Base-by-base conservation (phyloP, 2,888 invertebrate genomes). In the Spisula subtruncata region DNA sequence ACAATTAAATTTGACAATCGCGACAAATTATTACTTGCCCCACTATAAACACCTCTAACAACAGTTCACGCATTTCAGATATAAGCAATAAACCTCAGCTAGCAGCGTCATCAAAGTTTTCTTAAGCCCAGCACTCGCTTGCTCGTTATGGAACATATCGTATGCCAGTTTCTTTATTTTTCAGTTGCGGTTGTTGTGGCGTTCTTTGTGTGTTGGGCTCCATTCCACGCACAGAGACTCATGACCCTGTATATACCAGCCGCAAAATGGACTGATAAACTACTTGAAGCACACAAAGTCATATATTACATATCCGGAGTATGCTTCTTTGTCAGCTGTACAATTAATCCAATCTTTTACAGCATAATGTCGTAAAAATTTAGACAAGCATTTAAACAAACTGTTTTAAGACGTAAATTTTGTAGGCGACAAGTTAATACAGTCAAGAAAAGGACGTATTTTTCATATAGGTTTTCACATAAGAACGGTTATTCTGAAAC, bases 351-450 rank as follows among this genome's bases (percentile, higher is more conserved):
- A 0, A 97, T 99, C 92, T 97, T 99, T 60, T 99, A 99, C 97
- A 98, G 99, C 97, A 98, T 99, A 86, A 98, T 99, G 99, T 99
- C 99, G 16, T 98, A 98, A 96, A 99, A 99, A 97, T 99, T 99
- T 96, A 97, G 99, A 81, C 98, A 98, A 94, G 99, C 99, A 81
- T 99, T 99, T 97, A 98, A 98, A 98, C 99, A 96, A 88, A 97
- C 97, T 8, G 93, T 97, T 29, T 90, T 94, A 35, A 92, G 89
- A 48, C 35, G n/a, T n/a, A n/a, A n/a, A n/a, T n/a, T n/a, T n/a
- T n/a, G n/a, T n/a, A n/a, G n/a, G n/a, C n/a, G n/a, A n/a, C n/a
- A n/a, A n/a, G n/a, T n/a, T n/a, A n/a, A n/a, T n/a, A n/a, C n/a
- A n/a, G n/a, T n/a, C n/a, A 87, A 80, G 75, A 88, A 85, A 79